Evolutionary conservation across 2,113 vertebrate species (phyloP), one percentile per base, ranked within the genome.

Genomic region (Dromiciops gliroides): DNA sequence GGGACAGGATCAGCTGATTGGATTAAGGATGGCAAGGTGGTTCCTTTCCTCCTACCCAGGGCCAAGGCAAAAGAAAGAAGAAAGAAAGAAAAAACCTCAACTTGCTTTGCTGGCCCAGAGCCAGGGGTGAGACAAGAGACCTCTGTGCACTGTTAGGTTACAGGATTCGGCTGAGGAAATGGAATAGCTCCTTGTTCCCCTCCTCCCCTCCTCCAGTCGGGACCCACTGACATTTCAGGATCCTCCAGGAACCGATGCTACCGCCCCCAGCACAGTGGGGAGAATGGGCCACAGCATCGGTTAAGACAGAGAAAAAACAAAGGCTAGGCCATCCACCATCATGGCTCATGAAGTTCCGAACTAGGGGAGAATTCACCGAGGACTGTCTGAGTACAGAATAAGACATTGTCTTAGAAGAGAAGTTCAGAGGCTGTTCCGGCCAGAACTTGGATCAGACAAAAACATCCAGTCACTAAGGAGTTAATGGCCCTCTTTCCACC

Each of bases 31-130:
- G 5, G 67, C 67, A 44, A 83, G 67, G 67, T 83, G 67, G 67
- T 83, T 83, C 67, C 67, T n/a, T 44, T 83, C 67, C 67, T 44
- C 67, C 56, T 44, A n/a, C n/a, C n/a, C 67, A 93, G 92, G 92
- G 92, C 95, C 60, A 95, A 94, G 91, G 96, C 96, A 75, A 97
- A 97, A 97, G 97, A 89, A 97, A 95, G 92, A 75, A 96, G 91
- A 93, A 93, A 90, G 50, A 75, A 93, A 0, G 93, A 92, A 31
- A 89, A 94, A 91, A 92, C n/a, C n/a, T n/a, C n/a, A 90, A 23
- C 91, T 96, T 95, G 96, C 95, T 96, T 97, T 97, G 95, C 3
- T 26, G 56, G 56, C 91, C n/a, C 0, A 47, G 25, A 23, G 47
- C 50, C 93, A 92, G 83, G 89, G 91, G 11, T 10, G 48, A 51